Base-by-base conservation (phyloP, 2,113 vertebrate genomes). In the Prochilodus magdalenae region DNA sequence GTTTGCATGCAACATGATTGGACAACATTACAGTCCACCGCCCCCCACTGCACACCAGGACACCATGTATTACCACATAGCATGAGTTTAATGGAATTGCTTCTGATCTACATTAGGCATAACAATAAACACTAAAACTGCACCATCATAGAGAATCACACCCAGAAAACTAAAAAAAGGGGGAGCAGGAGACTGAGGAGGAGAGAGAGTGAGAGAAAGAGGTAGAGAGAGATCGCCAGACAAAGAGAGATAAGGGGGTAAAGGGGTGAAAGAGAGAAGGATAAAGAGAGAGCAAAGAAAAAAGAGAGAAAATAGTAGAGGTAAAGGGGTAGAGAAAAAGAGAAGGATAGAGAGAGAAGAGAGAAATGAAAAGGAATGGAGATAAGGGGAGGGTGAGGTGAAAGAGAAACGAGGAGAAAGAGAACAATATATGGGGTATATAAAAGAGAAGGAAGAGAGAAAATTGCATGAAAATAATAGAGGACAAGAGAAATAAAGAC, bases 71-170 rank as follows among this genome's bases (percentile, higher is more conserved):
- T 6, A 36, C 33, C 33, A 16, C 30, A 16, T 10, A n/a, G 11
- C 20, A 60, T 6, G 14, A 33, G 5, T 16, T 0, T 60, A 13
- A 60, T 57, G 27, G 77, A 63, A 30, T 80, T 75, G 57, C 49
- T 74, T 66, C 33, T 40, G 53, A 30, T 65, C 15, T 49, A 36
- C 33, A 6, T 36, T 6, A 36, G 6, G 33, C 33, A 36, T 36
- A 36, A 36, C 33, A 36, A 36, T 36, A 36, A 40, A 30, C 71
- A 40, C 20, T 18, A 66, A 66, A 66, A 74, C 22, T 49, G n/a
- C 59, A 53, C n/a, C 62, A 53, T 66, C 60, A 72, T 80, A 55
- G 30, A 53, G 49, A 53, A 74, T 66, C 79, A 81, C 71, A 66
- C 47, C 47, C 2, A n/a, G n/a, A n/a, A 15, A 12, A 10, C 5